Evolutionary conservation across 92 coral and sea anemone genomes (phyloP).

Genomic region (Phenganax marumi): DNA sequence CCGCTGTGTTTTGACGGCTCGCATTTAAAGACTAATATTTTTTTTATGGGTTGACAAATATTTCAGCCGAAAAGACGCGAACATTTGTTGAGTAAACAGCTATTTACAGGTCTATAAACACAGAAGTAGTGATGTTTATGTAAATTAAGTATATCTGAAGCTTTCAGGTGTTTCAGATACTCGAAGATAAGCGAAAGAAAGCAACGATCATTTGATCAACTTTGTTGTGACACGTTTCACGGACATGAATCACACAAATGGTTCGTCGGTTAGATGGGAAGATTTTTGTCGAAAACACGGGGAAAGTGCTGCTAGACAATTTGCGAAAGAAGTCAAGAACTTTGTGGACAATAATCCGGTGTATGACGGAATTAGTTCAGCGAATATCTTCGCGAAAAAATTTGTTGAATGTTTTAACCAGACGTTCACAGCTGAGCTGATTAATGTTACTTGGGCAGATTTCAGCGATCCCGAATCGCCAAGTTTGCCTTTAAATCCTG

Average conservation of each 20-base stretch:
- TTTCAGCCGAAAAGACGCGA: no score
- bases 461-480: constrained; percentile 97
- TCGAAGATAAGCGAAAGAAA: no score
- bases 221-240: no score
- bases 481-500: constrained; percentile 35
- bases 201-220: no score
- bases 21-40: no score
- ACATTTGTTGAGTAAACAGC: no score
- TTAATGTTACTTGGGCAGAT: constrained; percentile 75
- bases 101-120: no score
- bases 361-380: constrained; percentile 86
- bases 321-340: constrained; percentile 90
- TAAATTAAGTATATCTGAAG: no score
- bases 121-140: no score
- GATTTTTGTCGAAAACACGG: constrained; percentile 93
- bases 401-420: constrained; percentile 85
- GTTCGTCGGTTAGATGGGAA: constrained; percentile 91
- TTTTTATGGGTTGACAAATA: no score
- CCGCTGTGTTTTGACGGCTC: no score
- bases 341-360: constrained; percentile 93
- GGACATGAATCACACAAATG: constrained; percentile 60
- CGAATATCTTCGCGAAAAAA: constrained; percentile 88
- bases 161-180: no score
- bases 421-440: constrained; percentile 82
- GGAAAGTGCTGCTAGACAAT: constrained; percentile 78